phyloP scores from a whole-genome alignment of 53 echinoderm and acorn worm species.

The Apostichopus leukothele region DNA sequence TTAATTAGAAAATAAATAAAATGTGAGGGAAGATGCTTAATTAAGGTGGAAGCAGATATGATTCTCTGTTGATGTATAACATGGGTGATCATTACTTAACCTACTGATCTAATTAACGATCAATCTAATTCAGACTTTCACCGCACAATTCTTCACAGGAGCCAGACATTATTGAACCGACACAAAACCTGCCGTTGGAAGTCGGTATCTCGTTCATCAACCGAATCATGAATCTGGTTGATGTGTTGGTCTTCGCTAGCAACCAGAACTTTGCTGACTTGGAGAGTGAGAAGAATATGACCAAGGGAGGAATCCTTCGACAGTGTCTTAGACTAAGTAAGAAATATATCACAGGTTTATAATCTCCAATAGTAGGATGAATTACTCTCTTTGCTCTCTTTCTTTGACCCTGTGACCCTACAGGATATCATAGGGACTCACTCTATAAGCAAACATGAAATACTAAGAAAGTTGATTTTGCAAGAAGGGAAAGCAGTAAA shows the following conservation, averaged over 20 bases:
- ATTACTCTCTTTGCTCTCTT: too few species aligned
- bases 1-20: too few species aligned
- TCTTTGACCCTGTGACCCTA: too few species aligned
- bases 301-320: slow-evolving; percentile 89
- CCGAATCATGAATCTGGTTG: slow-evolving; percentile 97
- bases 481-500: too few species aligned
- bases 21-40: too few species aligned
- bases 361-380: too few species aligned
- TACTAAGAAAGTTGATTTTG: too few species aligned
- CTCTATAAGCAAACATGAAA: too few species aligned
- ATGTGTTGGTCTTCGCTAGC: slow-evolving; percentile 97
- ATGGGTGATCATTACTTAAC: too few species aligned
- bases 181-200: slow-evolving; percentile 95
- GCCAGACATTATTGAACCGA: slow-evolving; percentile 92
- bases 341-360: slow-evolving; percentile 10
- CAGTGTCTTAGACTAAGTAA: slow-evolving; percentile 94
- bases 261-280: slow-evolving; percentile 98
- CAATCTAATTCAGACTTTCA: background rate
- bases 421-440: too few species aligned
- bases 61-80: too few species aligned
- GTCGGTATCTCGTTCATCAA: slow-evolving; percentile 99
- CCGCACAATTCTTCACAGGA: slow-evolving; percentile 57
- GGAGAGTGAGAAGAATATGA: slow-evolving; percentile 97
- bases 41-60: too few species aligned
- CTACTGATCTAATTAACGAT: background rate